Evolutionary conservation across 1,140 invertebrate species (phyloP).

Genomic region (Ridgeia piscesae): DNA sequence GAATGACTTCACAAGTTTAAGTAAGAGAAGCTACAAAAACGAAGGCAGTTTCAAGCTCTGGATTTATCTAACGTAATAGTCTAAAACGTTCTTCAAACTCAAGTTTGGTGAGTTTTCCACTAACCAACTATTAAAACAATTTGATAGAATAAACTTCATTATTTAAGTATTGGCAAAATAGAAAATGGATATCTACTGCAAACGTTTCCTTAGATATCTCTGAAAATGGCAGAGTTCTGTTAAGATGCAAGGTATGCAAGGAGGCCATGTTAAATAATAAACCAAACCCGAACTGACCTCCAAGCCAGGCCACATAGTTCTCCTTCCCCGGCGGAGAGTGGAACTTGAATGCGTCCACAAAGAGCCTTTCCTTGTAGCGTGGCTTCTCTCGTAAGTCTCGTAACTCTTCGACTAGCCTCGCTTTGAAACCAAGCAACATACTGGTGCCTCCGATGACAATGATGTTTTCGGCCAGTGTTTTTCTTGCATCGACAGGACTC

Average conservation of each 20-base stretch:
- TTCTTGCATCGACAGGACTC: conserved; percentile 77
- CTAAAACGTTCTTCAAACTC: too few relatives aligned
- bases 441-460: conserved; percentile 81
- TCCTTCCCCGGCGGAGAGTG: conserved; percentile 76
- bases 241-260: too few relatives aligned
- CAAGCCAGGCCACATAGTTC: conserved; percentile 84
- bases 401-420: conserved; percentile 69
- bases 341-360: conserved; percentile 72
- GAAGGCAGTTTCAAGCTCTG: neutral
- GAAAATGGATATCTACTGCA: too few relatives aligned
- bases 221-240: too few relatives aligned
- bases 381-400: conserved; percentile 57
- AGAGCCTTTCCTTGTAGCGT: conserved; percentile 68
- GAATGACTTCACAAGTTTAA: conserved; percentile 23
- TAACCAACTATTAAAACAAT: too few relatives aligned
- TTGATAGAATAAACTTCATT: too few relatives aligned
- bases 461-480: conserved; percentile 76
- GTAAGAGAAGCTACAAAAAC: neutral
- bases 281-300: conserved; percentile 62
- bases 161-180: too few relatives aligned
- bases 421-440: conserved; percentile 77
- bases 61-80: neutral
- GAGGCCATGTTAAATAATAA: too few relatives aligned
- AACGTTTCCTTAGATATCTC: too few relatives aligned
- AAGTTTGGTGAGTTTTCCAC: too few relatives aligned